Conservation (phyloP, 2,797 vertebrate species). For the Nasua narica region DNA sequence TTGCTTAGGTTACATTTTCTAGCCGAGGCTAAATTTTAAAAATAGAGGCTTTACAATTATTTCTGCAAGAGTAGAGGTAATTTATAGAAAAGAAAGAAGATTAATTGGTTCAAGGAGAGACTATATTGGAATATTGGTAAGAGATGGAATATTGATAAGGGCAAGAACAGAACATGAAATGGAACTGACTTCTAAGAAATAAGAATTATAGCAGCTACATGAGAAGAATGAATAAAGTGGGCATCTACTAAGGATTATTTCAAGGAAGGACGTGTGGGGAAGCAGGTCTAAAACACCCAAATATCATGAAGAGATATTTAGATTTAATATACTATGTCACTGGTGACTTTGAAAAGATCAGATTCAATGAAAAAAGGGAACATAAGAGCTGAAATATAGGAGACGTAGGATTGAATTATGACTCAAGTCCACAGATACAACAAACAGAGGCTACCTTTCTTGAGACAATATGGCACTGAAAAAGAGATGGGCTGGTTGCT, state of each 20-base stretch:
- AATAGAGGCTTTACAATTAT: not conserved
- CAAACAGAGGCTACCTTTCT: not conserved
- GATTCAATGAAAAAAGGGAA: not conserved
- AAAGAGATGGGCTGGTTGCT: not conserved
- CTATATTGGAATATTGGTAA: not conserved
- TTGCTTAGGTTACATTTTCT: not conserved
- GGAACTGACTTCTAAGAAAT: not conserved
- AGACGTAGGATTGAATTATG: not conserved
- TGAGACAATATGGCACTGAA: not conserved
- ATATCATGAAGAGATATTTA: not conserved
- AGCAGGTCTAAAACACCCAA: not conserved
- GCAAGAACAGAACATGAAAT: not conserved
- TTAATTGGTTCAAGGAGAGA: not conserved
- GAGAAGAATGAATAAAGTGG: not conserved
- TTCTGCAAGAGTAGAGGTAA: not conserved
- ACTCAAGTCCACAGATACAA: not conserved
- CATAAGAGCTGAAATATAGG: not conserved
- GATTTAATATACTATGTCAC: not conserved
- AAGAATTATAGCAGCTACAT: not conserved
- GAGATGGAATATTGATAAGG: not conserved
- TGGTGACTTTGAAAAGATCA: not conserved
- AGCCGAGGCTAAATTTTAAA: not conserved
- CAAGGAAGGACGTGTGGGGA: not conserved
- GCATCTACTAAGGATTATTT: not conserved
- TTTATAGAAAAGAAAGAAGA: not conserved